These are phyloP conservation scores for Lasius platythorax DNA, from an alignment of 2,888 invertebrate genomes.

Conservation along the genomic window DNA sequence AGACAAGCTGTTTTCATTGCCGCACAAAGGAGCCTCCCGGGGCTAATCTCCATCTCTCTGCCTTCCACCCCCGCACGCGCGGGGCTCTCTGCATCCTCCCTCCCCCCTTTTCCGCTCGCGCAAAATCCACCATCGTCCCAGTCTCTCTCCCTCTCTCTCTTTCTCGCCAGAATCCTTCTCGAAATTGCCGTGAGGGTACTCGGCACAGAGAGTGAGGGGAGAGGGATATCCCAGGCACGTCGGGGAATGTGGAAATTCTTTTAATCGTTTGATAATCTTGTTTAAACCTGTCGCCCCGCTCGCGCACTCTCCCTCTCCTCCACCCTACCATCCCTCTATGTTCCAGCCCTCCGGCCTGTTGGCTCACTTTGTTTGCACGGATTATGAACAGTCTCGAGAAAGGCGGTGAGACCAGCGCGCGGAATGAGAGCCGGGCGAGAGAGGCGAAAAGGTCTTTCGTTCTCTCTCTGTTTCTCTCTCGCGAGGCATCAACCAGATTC, in stretches of 20 bases:
- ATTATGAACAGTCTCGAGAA: conserved; percentile 78
- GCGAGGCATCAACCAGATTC: conserved; percentile 65
- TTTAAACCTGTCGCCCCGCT: conserved; percentile 80
- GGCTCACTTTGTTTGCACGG: conserved; percentile 79
- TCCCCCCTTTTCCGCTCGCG: conserved; percentile 42
- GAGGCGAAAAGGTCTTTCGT: conserved; percentile 56
- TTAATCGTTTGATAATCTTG: conserved; percentile 85
- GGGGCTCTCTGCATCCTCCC: conserved; percentile 18
- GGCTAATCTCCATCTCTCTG: conserved; percentile 78
- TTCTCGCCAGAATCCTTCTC: conserved; percentile 55
- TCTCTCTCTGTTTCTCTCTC: conserved; percentile 30
- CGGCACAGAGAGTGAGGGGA: conserved; percentile 58
- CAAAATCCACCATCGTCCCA: conserved; percentile 55
- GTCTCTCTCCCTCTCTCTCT: conserved; percentile 59
- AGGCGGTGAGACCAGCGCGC: conserved; percentile 55
- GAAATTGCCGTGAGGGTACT: conserved; percentile 72
- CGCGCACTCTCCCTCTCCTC: conserved; percentile 11
- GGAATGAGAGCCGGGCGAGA: conserved; percentile 59
- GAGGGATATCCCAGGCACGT: conserved; percentile 38
- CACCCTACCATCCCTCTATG: background rate
- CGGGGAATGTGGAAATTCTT: conserved; percentile 78
- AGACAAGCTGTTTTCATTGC: conserved; percentile 82
- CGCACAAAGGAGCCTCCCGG: conserved; percentile 82
- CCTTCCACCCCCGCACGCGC: conserved; percentile 39
- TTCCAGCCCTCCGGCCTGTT: conserved; percentile 71